Percentiles rank a stretch among this genome's conserved stretches.
Evolutionary conservation across 2,113 vertebrate genomes (phyloP).

Genomic region (Uria aalge): DNA sequence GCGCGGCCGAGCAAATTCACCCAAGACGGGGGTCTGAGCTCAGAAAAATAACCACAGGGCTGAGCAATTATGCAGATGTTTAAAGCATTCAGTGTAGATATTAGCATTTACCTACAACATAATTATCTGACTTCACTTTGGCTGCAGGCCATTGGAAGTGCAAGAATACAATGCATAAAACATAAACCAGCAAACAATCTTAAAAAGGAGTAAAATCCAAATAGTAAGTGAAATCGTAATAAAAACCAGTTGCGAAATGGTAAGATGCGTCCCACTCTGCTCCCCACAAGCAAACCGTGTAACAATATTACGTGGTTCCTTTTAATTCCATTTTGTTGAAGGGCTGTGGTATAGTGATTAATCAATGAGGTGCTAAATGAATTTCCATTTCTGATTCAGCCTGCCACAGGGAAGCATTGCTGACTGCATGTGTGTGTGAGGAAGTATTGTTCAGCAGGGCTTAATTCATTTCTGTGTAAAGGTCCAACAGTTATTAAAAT

Average conservation of each 20-base stretch:
- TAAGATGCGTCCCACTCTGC: not conserved
- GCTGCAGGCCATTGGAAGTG: not conserved
- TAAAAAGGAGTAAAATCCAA: not conserved
- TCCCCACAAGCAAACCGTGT: not conserved
- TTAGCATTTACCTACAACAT: not conserved
- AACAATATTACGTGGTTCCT: not conserved
- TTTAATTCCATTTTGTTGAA: not conserved
- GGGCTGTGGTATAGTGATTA: not conserved
- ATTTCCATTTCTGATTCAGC: constrained; percentile 6
- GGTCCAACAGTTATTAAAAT: not conserved
- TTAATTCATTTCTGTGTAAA: not conserved
- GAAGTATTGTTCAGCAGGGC: not conserved
- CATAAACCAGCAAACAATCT: not conserved
- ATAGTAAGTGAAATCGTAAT: not conserved
- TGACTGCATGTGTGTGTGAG: not conserved
- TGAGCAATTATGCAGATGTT: not conserved
- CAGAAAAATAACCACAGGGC: no score
- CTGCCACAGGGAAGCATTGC: not conserved
- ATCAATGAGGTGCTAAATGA: not conserved
- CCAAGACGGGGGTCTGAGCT: not conserved
- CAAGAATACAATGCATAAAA: not conserved
- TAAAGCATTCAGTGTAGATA: not conserved
- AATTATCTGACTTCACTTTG: not conserved
- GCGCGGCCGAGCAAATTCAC: not conserved
- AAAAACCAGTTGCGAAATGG: not conserved